Evolutionary conservation across 1,140 invertebrate species (phyloP).

Genomic region (Drosophila punjabiensis): DNA sequence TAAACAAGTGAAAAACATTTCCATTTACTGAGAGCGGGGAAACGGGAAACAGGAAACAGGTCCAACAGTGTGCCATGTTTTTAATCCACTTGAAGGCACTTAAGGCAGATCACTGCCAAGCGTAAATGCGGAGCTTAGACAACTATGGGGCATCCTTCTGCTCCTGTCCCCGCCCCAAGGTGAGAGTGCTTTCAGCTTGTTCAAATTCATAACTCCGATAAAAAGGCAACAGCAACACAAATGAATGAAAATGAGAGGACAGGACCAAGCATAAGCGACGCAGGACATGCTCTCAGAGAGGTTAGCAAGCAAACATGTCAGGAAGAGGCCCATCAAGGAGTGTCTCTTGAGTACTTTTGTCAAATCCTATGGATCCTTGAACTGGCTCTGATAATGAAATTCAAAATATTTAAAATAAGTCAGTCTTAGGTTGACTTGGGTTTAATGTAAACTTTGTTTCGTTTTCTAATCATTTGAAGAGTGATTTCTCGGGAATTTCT

Average conservation of each 20-base stretch:
- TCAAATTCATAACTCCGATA: slow-evolving; percentile 61
- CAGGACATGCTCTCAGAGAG: slow-evolving; percentile 20
- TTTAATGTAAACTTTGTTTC: too few species aligned
- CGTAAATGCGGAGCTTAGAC: slow-evolving; percentile 46
- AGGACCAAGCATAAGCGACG: slow-evolving; percentile 7
- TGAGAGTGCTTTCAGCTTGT: slow-evolving; percentile 31
- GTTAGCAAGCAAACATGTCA: slow-evolving; percentile 1
- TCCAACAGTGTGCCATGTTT: slow-evolving; percentile 60
- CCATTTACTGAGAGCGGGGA: slow-evolving; percentile 32
- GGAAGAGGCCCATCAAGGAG: not conserved
- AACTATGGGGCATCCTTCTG: not conserved
- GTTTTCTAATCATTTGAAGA: not conserved
- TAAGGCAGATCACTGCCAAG: slow-evolving; percentile 60
- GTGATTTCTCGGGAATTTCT: not conserved
- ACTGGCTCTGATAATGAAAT: not conserved
- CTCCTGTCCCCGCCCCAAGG: not conserved
- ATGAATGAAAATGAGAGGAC: slow-evolving; percentile 2
- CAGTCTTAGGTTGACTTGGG: too few species aligned
- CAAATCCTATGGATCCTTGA: not conserved
- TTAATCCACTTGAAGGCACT: slow-evolving; percentile 78
- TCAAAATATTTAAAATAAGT: not conserved
- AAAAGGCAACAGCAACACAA: slow-evolving; percentile 10
- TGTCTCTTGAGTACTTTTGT: not conserved
- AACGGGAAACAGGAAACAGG: not conserved
- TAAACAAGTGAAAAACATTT: slow-evolving; percentile 66